Evolutionary conservation across 2,888 invertebrate species (phyloP), one percentile per base, ranked within the genome.

Genomic region (Blera fallax): DNA sequence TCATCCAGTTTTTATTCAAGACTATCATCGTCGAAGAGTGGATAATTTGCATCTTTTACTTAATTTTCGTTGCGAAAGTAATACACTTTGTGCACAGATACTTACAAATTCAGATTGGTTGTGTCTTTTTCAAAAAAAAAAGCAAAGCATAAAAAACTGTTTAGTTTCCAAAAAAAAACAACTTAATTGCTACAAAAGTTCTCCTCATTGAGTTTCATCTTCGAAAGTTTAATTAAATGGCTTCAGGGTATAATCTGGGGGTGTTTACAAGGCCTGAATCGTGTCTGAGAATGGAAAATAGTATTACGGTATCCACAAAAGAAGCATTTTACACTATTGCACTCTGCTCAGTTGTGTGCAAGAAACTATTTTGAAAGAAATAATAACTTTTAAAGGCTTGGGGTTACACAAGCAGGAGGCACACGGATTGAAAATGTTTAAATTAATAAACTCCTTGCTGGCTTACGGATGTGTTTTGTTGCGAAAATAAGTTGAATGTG

Each of bases 181-280:
- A 58, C 72, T 37, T 1, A 43, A 40, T 40, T 40, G 40, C 14
- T 40, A 14, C 0, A 40, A n/a, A 62, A 50, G 62, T 73, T 14
- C 4, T 10, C 32, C 24, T 32, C 27, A 48, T 45, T 54, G 45
- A 54, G 54, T 54, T 60, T 43, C 50, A 40, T 58, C 16, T 34
- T 21, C 32, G 16, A 65, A 82, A 82, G 82, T 82, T 82, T 82
- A 72, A 82, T 82, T 72, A 65, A 77, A 72, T 52, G 27, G 40
- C 45, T 52, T 60, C 3, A 8, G 43, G 64, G 18, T 56, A 34
- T 65, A 43, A 56, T 24, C 54, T 11, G 11, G 24, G 24, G 11
- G 11, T 8, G 10, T 45, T 76, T 48, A 62, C 21, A 40, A 62
- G 32, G n/a, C 8, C 18, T 21, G 21, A 62, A 21, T 32, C 16